Conservation (phyloP, 2,797 vertebrate species). For the Tadarida brasiliensis region DNA sequence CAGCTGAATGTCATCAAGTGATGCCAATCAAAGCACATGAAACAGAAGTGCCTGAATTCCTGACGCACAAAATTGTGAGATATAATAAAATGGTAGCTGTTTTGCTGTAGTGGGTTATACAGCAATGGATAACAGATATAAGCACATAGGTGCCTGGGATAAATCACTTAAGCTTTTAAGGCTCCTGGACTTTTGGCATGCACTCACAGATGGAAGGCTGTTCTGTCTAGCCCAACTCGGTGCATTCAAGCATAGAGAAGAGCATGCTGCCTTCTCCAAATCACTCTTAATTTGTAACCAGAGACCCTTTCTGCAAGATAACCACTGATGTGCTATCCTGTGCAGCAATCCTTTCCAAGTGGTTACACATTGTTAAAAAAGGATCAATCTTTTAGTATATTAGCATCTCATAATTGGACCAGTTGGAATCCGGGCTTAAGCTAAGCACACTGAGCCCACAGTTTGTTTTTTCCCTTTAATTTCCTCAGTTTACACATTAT, state of each 20-base stretch:
- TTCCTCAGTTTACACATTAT: constrained; percentile 76
- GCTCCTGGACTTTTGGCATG: neutral
- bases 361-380: constrained; percentile 85
- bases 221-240: neutral
- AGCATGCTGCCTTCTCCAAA: constrained; percentile 54
- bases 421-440: constrained; percentile 62
- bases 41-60: neutral
- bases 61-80: neutral
- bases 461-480: constrained; percentile 75
- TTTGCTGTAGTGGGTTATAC: neutral
- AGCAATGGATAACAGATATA: neutral
- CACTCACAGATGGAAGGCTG: neutral
- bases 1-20: neutral
- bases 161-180: neutral
- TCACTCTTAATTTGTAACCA: constrained; percentile 57
- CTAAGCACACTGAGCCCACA: constrained; percentile 71
- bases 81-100: neutral
- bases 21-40: neutral
- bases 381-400: constrained; percentile 85
- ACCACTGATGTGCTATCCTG: constrained; percentile 73
- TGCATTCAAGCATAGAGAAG: neutral
- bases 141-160: neutral
- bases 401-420: constrained; percentile 78
- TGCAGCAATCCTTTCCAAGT: constrained; percentile 81
- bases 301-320: constrained; percentile 70